phyloP scores from a whole-genome alignment of 1,140 invertebrate species.

The Heliconius congener region DNA sequence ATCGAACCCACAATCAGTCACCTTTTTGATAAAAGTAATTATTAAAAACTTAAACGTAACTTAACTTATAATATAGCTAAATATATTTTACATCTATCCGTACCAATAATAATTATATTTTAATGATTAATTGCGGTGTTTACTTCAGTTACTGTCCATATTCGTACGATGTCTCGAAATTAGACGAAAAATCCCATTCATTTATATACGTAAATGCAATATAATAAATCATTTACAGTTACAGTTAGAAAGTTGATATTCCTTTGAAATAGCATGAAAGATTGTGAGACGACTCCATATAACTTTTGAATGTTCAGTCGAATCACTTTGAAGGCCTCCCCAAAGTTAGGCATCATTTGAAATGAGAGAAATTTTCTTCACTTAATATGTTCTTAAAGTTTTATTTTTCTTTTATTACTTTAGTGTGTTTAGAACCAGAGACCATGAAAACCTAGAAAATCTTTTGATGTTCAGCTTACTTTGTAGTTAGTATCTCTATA shows the following conservation, averaged over 20 bases:
- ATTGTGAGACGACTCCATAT: constrained; percentile 15
- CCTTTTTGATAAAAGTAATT: too few species aligned
- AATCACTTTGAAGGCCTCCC: constrained; percentile 20
- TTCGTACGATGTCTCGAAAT: too few species aligned
- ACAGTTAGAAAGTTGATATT: constrained; percentile 4
- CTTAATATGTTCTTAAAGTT: constrained; percentile 22
- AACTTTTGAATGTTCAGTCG: constrained; percentile 26
- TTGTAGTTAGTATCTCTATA: not conserved
- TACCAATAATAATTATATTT: too few species aligned
- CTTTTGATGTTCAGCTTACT: not conserved
- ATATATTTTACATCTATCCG: too few species aligned
- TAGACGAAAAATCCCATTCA: too few species aligned
- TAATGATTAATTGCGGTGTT: too few species aligned
- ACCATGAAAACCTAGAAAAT: not conserved
- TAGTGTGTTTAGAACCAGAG: not conserved
- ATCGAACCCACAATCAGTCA: too few species aligned
- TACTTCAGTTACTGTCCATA: too few species aligned
- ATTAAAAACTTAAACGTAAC: too few species aligned
- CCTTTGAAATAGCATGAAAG: constrained; percentile 12
- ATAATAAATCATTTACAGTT: not conserved
- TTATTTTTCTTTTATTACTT: constrained; percentile 14
- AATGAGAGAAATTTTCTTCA: constrained; percentile 23
- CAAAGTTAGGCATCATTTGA: constrained; percentile 19
- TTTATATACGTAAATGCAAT: too few species aligned
- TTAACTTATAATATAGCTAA: too few species aligned